phyloP scores from a whole-genome alignment of 2,888 invertebrate species.

The Schrankia costaestrigalis region DNA sequence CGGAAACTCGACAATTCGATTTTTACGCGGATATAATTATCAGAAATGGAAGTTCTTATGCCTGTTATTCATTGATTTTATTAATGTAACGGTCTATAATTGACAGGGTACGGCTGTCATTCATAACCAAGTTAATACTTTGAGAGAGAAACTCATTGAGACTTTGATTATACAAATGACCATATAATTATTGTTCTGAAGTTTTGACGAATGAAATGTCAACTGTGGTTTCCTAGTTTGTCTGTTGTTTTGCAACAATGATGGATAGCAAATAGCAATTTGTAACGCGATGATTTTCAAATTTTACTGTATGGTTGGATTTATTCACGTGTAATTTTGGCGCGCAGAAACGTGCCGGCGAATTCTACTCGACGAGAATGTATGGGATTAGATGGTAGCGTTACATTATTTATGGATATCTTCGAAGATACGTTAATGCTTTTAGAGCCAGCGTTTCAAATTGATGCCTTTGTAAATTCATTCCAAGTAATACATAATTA shows the following conservation, averaged over 20 bases:
- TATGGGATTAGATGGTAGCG: constrained; percentile 26
- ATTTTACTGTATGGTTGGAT: constrained; percentile 8
- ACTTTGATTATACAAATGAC: too few species aligned
- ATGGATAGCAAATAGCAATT: constrained; percentile 31
- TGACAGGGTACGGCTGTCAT: too few species aligned
- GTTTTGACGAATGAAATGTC: constrained; percentile 47
- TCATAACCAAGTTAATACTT: too few species aligned
- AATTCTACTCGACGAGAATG: constrained; percentile 13
- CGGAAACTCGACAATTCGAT: constrained; percentile 26
- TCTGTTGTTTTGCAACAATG: constrained; percentile 24
- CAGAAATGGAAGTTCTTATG: constrained; percentile 35
- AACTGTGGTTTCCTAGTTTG: constrained; percentile 31
- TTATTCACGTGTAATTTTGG: constrained; percentile 18
- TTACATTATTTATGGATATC: constrained; percentile 37
- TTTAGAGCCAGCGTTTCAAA: constrained; percentile 16
- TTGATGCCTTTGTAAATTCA: constrained; percentile 14
- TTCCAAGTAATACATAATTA: constrained; percentile 22
- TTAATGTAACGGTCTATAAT: constrained; percentile 23
- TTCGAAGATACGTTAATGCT: constrained; percentile 24
- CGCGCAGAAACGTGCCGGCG: constrained; percentile 8
- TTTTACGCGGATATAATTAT: constrained; percentile 1
- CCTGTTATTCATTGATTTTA: constrained; percentile 28
- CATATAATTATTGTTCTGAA: constrained; percentile 8
- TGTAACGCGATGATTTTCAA: constrained; percentile 27
- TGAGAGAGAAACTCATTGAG: too few species aligned